Percentiles rank a stretch among this genome's conserved stretches.
These are phyloP conservation scores for Pterostichus madidus DNA, from an alignment of 2,888 invertebrate species.

Conservation along the genomic window DNA sequence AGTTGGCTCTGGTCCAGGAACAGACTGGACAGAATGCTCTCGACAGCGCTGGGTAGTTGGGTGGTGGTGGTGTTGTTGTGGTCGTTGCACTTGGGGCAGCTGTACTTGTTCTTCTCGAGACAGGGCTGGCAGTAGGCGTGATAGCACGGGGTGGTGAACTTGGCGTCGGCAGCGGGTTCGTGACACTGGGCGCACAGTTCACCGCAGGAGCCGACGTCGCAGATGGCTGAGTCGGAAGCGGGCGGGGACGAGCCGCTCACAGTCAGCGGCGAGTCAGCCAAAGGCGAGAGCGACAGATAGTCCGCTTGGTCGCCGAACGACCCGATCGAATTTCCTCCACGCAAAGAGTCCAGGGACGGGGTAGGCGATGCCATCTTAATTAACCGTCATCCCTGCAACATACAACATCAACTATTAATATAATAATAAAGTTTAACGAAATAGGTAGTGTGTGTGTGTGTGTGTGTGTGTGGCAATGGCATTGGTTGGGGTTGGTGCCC, in stretches of 20 bases:
- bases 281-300: conserved; percentile 82
- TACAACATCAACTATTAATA: conserved; percentile 6
- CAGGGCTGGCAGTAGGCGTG: conserved; percentile 92
- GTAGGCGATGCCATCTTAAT: conserved; percentile 96
- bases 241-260: conserved; percentile 93
- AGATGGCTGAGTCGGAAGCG: conserved; percentile 90
- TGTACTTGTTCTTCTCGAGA: conserved; percentile 88
- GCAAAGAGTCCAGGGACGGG: conserved; percentile 95
- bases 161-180: conserved; percentile 82
- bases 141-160: conserved; percentile 86
- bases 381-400: conserved; percentile 89
- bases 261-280: conserved; percentile 87
- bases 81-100: conserved; percentile 84
- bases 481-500: conserved; percentile 26
- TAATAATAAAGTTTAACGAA: too few relatives aligned
- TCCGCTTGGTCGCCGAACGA: conserved; percentile 90
- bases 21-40: conserved; percentile 76
- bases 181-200: conserved; percentile 84
- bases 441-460: too few relatives aligned
- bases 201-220: conserved; percentile 80
- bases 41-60: conserved; percentile 72
- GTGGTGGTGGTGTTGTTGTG: conserved; percentile 74
- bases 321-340: conserved; percentile 94
- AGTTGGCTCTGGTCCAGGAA: conserved; percentile 72
- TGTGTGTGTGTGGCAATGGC: neutral